phyloP scores from a whole-genome alignment of 1,140 invertebrate genomes.

The Drosophila fuyamai region DNA sequence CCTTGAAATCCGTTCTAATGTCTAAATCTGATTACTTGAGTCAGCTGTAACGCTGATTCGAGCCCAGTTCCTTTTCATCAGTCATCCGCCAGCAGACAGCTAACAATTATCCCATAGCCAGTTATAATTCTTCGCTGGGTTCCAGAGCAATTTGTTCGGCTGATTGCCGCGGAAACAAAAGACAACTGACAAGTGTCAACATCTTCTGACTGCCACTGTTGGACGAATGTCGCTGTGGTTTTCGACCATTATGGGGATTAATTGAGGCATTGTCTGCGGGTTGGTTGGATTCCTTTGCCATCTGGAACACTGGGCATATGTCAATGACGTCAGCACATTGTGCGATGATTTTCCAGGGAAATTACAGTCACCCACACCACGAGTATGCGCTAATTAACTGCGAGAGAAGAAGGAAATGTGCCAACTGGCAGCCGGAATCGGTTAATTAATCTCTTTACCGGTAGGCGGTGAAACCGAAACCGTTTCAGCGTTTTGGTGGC shows the following conservation, averaged over 20 bases:
- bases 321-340: constrained; percentile 61
- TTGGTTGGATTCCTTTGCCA: constrained; percentile 5
- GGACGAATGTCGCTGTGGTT: constrained; percentile 29
- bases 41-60: constrained; percentile 20
- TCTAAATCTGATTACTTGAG: constrained; percentile 5
- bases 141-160: constrained; percentile 37
- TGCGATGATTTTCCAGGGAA: constrained; percentile 34
- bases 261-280: constrained; percentile 41
- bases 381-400: constrained; percentile 69
- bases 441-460: constrained; percentile 80
- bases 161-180: constrained; percentile 53
- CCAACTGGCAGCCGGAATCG: constrained; percentile 74
- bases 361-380: constrained; percentile 1
- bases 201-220: constrained; percentile 28
- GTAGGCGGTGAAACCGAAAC: constrained; percentile 31
- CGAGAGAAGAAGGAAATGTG: constrained; percentile 65
- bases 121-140: constrained; percentile 31
- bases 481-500: constrained; percentile 57
- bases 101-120: constrained; percentile 35
- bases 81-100: constrained; percentile 19
- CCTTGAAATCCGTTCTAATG: background rate
- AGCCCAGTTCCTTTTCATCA: constrained; percentile 35
- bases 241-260: constrained; percentile 44
- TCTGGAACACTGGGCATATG: constrained; percentile 36
- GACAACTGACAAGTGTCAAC: constrained; percentile 58